phyloP scores from a whole-genome alignment of 1,140 invertebrate species.

The Drosophila grimshawi region DNA sequence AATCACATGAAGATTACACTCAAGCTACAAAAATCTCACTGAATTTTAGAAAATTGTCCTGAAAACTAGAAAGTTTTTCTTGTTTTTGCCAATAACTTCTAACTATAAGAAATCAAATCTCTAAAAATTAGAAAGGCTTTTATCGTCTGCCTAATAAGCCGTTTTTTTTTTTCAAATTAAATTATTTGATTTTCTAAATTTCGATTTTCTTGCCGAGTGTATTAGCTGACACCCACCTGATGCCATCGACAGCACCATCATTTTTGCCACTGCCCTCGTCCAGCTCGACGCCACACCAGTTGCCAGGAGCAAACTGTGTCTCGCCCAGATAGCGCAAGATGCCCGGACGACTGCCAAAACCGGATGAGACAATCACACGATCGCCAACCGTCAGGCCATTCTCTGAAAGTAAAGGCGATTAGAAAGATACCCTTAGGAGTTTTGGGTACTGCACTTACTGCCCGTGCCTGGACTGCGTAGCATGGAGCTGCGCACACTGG shows the following conservation, averaged over 20 bases:
- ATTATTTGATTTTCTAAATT: too few species aligned
- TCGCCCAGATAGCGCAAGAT: conserved; percentile 92
- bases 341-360: conserved; percentile 94
- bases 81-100: too few species aligned
- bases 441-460: conserved; percentile 63
- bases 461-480: conserved; percentile 83
- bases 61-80: too few species aligned
- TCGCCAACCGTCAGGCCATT: conserved; percentile 91
- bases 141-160: too few species aligned
- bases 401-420: conserved; percentile 44
- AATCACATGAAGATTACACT: too few species aligned
- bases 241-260: conserved; percentile 96
- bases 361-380: conserved; percentile 93
- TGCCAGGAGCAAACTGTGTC: conserved; percentile 95
- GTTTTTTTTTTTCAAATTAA: too few species aligned
- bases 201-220: too few species aligned
- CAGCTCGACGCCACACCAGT: conserved; percentile 98
- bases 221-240: conserved; percentile 86
- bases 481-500: conserved; percentile 84
- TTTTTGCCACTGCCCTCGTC: conserved; percentile 98
- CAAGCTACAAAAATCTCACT: too few species aligned
- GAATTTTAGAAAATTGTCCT: too few species aligned
- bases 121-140: too few species aligned
- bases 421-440: not conserved
- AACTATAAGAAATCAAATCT: too few species aligned